These are phyloP conservation scores for Ibycter americanus DNA, from an alignment of 2,797 vertebrate species.

Conservation along the genomic window DNA sequence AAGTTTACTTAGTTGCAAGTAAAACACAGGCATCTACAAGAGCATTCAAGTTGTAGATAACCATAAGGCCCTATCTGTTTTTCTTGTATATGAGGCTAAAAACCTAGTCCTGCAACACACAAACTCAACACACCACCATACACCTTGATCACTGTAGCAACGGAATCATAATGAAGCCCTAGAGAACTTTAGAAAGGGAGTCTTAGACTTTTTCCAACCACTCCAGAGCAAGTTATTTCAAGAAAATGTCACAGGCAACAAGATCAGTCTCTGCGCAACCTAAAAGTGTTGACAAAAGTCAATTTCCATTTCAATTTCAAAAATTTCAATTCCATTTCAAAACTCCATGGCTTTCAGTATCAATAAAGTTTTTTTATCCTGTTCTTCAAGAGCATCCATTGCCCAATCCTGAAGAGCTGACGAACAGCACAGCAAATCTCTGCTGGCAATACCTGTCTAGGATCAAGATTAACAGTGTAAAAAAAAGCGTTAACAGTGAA, in stretches of 20 bases:
- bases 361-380: not conserved
- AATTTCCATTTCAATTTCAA: not conserved
- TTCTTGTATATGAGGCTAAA: not conserved
- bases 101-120: not conserved
- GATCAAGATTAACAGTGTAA: not conserved
- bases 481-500: not conserved
- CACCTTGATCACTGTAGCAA: not conserved
- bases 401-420: not conserved
- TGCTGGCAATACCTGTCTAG: not conserved
- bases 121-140: not conserved
- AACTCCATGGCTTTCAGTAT: not conserved
- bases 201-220: not conserved
- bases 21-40: not conserved
- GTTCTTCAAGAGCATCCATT: not conserved
- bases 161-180: not conserved
- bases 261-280: not conserved
- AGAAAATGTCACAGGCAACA: not conserved
- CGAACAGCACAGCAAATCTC: not conserved
- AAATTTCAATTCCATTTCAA: not conserved
- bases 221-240: not conserved
- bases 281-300: not conserved
- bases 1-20: not conserved
- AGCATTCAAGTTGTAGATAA: not conserved
- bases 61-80: not conserved
- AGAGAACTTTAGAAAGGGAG: not conserved